Evolutionary conservation across 2,888 invertebrate genomes (phyloP), one percentile per base, ranked within the genome.

Genomic region (Lasioglossum zephyrum): DNA sequence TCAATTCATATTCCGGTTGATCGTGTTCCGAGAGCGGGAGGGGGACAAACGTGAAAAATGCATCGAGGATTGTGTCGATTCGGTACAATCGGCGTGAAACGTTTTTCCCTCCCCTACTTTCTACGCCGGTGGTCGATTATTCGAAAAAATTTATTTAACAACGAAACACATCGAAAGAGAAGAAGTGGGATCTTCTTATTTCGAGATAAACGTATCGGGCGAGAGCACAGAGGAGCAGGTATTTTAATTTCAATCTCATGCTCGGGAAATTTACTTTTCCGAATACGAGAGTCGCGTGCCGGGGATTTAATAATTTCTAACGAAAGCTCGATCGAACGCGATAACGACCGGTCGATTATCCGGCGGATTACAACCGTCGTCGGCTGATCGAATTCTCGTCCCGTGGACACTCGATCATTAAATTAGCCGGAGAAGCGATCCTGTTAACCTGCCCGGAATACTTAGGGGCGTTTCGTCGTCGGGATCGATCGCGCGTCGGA

Each of bases 401-500:
- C 2, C 72, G n/a, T n/a, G 26, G 26, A 41, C 16, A 44, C 49
- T 73, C 31, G 31, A 73, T 73, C 26, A 73, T 73, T 49, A 49
- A 73, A 73, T 36, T 73, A 31, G 39, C 69, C 22, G 9, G 39
- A 11, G 9, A 5, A 44, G 39, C 69, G 44, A 31, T 66, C 31
- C 8, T 49, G n/a, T 31, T 4, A 49, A 49, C 13, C 49, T 31
- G 47, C 18, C 44, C 11, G 13, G 31, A 41, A 77, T 70, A 39
- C 44, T 66, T 49, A 66, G n/a, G 73, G 69, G 66, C 44, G 69
- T 73, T 36, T 6, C 44, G 26, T 31, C 53, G 36, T 6, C 66
- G 31, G 53, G 41, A 83, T 73, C 72, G 73, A 39, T 63, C 49
- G 44, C 49, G 18, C 16, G 77, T 72, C 63, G 16, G 63, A 26